Evolutionary conservation across 2,797 vertebrate species (phyloP), one percentile per base, ranked within the genome.

Genomic region (Forpus xanthops): DNA sequence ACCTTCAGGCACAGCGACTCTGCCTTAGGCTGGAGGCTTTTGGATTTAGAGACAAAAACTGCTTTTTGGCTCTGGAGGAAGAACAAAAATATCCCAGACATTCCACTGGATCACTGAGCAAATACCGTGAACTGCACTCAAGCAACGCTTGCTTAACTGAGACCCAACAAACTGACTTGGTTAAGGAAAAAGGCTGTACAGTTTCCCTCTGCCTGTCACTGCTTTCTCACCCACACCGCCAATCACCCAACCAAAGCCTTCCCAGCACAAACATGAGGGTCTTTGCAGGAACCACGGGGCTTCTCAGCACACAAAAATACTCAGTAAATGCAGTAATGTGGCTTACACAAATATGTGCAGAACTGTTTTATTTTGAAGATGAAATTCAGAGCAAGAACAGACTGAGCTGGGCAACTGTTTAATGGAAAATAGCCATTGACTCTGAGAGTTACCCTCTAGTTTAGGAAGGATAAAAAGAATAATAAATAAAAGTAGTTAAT

Each of bases 21-120:
- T 82, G 76, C 56, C 68, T 66, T 44, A 35, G 77, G 65, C 93
- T 62, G 44, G 84, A 21, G 30, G 60, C 58, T 86, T 81, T 42
- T 49, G 55, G 66, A 84, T 28, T 64, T 23, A 72, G 30, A 85
- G 73, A 62, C 76, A 92, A 94, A 77, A 94, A 8, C 73, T 64
- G 60, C 44, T 53, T 85, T 73, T 91, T 75, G 79, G 74, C 71
- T 92, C 66, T 55, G 35, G 24, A 60, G 42, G n/a, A 85, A 92
- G 93, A 94, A 70, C 67, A 93, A 95, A 96, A 92, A 92, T 50
- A 83, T 91, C 90, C 94, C 90, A 95, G 87, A 95, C 91, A 97
- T 96, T 97, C 94, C 91, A 87, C 31, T 71, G 79, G 86, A 84
- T 85, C 85, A 92, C 79, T 86, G 66, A 83, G 72, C 47, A 96